Base-by-base conservation (phyloP, 30 jellyfish, hydroid and myxozoan species). In the Hydractinia symbiolongicarpus region DNA sequence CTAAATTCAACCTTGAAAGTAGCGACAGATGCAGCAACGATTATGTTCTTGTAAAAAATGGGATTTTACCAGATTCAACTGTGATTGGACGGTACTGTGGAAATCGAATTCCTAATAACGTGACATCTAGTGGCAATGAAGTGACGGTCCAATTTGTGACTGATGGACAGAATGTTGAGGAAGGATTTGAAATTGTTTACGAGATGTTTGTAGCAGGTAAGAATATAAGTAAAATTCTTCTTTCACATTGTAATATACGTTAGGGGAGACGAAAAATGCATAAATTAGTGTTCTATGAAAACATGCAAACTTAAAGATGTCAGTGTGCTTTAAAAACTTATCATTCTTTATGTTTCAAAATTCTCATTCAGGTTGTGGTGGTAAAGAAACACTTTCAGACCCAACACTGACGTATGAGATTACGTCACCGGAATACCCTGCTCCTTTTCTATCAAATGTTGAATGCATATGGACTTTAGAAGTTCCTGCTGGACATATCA, bases 11-110 rank as follows among this genome's bases (percentile, higher is more conserved):
- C 13, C 80, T 89, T 16, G 91, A 89, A 80, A 67, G 11, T 5
- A 90, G 84, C 62, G n/a, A 54, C 7, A 54, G 50, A 5, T 89
- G 96, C 84, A 53, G 81, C 15, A 78, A 66, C 40, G 96, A 89
- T 57, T 89, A 74, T 66, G 86, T 89, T 6, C 1, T 64, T 51
- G 40, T 64, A 6, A 64, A 64, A 51, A 64, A 64, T 13, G 74
- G 74, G 52, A 64, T 7, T 6, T n/a, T n/a, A 64, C 19, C 19
- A n/a, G 74, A 64, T 64, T 64, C 74, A 64, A 44, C 74, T 44
- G 40, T 64, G 7, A 13, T 64, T 64, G 74, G 74, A 6, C 9
- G 40, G 40, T 64, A 64, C 16, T 64, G 74, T 64, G 74, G 74
- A 6, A n/a, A 7, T 64, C 17, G 40, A 64, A 64, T 64, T 0